Evolutionary conservation across 2,888 invertebrate species (phyloP), one percentile per base, ranked within the genome.

Genomic region (Xestobium rufovillosum): DNA sequence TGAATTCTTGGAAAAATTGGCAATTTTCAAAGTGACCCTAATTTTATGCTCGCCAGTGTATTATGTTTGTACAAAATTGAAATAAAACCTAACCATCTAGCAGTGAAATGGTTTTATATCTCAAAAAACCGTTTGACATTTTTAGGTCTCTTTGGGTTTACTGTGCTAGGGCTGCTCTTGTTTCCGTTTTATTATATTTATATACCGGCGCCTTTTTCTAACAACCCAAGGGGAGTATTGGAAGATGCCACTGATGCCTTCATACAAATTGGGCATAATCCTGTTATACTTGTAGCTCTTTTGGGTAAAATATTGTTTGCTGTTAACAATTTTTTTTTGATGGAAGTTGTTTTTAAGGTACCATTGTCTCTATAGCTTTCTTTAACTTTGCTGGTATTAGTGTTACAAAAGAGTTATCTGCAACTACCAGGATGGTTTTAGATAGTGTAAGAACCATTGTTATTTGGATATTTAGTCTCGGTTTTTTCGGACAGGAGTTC

Each of bases 351-450:
- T 19, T 19, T 30, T 30, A 12, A 14, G 9, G 14, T 9, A 30
- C 14, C 8, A 15, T 6, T 14, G 14, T 30, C 14, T 30, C 15
- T 8, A 30, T 30, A 30, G 15, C 23, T 19, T 19, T 36, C n/a
- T 23, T 34, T 38, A 59, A 59, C 41, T 58, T 57, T 39, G 53
- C 57, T 15, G 57, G 59, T 8, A 56, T 59, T 44, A 86, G 85
- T 56, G 86, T 96, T 3, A 90, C 92, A 0, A 95, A 94, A 67
- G 89, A 92, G 63, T 75, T 92, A 55, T 92, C 88, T 2, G 92
- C 95, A 1, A 91, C 59, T 3, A 59, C 59, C 9, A 38, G 58
- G 26, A 59, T 58, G 58, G 59, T 59, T 2, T 42, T 59, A 15
- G 59, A 59, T 39, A 58, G 57, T 39, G 48, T 48, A 47, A 72